A percentile compares a stretch with the other conserved stretches of the same genome.
Conservation (phyloP, 2,113 vertebrate genomes). For the Poecilia latipinna region DNA sequence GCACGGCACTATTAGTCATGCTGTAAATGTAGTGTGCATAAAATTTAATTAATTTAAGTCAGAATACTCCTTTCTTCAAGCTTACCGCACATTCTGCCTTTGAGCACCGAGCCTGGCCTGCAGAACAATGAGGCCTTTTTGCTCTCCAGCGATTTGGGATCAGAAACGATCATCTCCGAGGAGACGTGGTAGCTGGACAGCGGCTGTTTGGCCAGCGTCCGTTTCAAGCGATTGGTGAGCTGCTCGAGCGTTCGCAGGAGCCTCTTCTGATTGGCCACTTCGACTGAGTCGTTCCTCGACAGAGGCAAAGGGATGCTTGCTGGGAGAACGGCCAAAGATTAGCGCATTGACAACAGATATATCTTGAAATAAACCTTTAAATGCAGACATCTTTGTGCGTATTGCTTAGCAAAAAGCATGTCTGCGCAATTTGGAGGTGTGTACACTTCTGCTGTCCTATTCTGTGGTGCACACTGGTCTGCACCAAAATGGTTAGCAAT, state of each 20-base stretch:
- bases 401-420: background rate
- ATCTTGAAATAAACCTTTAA: background rate
- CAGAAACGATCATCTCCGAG: constrained; percentile 90
- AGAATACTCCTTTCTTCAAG: background rate
- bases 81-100: constrained; percentile 95
- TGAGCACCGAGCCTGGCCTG: constrained; percentile 92
- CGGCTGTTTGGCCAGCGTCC: constrained; percentile 89
- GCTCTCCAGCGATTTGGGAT: constrained; percentile 92
- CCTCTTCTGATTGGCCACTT: constrained; percentile 90
- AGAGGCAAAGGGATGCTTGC: constrained; percentile 94
- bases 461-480: background rate
- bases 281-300: constrained; percentile 92
- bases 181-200: constrained; percentile 91
- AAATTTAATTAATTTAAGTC: background rate
- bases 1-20: background rate
- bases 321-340: constrained; percentile 81
- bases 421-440: background rate
- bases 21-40: constrained; percentile 2
- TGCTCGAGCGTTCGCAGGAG: constrained; percentile 91
- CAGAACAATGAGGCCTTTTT: constrained; percentile 90
- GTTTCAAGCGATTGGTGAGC: constrained; percentile 91
- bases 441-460: background rate
- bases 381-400: no score
- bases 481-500: no score
- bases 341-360: constrained; percentile 24